Evolutionary conservation across 2,888 invertebrate genomes (phyloP).

Genomic region (Tetranychus truncatus): DNA sequence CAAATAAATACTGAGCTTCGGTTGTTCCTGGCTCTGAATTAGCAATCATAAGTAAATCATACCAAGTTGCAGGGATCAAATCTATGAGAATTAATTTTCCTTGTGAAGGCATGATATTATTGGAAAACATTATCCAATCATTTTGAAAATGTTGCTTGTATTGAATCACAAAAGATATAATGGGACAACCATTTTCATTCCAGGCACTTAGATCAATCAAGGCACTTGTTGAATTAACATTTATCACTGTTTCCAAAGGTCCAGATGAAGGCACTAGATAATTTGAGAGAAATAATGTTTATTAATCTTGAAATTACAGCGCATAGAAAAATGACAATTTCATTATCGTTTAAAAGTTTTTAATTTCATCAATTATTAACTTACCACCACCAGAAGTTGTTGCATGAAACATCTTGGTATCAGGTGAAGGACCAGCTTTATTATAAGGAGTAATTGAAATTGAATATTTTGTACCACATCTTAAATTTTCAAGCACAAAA

Average conservation of each 20-base stretch:
- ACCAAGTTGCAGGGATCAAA: conserved; percentile 34
- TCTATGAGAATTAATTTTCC: conserved; percentile 27
- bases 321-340: too few relatives aligned
- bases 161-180: conserved; percentile 26
- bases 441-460: conserved; percentile 27
- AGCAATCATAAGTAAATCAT: conserved; percentile 33
- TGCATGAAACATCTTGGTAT: conserved; percentile 12
- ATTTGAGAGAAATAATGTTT: conserved; percentile 18
- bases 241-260: conserved; percentile 22
- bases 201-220: conserved; percentile 24
- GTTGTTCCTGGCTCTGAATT: conserved; percentile 35
- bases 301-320: background rate
- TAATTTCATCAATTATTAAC: background rate
- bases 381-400: conserved; percentile 10
- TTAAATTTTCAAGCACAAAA: conserved; percentile 13
- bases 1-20: conserved; percentile 33
- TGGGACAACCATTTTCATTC: conserved; percentile 25
- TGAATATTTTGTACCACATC: conserved; percentile 25
- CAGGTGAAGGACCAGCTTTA: conserved; percentile 26
- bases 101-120: conserved; percentile 25
- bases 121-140: conserved; percentile 17
- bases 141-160: conserved; percentile 20
- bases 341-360: background rate
- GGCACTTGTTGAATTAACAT: conserved; percentile 24
- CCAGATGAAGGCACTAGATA: conserved; percentile 25